Base-by-base conservation (phyloP, 2,888 invertebrate species). In the Charanyca ferruginea region DNA sequence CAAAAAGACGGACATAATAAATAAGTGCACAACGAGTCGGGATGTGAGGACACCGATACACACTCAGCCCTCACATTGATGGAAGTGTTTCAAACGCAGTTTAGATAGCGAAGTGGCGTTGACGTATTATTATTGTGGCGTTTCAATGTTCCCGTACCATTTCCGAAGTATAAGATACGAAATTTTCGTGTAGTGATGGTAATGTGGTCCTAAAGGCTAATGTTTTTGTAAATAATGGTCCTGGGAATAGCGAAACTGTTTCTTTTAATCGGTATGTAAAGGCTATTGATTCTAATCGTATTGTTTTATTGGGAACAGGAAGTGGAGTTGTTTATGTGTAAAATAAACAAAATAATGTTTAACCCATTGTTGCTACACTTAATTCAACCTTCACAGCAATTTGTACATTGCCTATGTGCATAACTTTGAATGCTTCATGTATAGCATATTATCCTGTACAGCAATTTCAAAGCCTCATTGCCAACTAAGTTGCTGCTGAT, bases 61-160 rank as follows among this genome's bases (percentile, higher is more conserved):
- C 94, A 94, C 93, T 94, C 91, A 88, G 85, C 81, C 83, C 78
- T 57, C 87, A 91, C 94, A 94, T 94, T 95, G 95, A 95, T 95
- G 94, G 95, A 94, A 92, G 92, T 93, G 90, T 94, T 93, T 93
- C 94, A 94, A 93, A 93, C 90, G 89, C 91, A 93, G 90, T 95
- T 95, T 94, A 95, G 95, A 95, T 95, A 95, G 90, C 86, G 86
- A 68, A 74, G 77, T 92, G 95, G 91, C 94, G 90, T 90, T 94
- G 94, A 94, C 93, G 91, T 91, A 94, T 94, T 91, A 93, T 94
- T 93, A 93, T 93, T 88, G 90, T 89, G 52, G 83, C 79, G 82
- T 81, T 80, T 76, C 84, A 79, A 81, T 63, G 80, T 79, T 75
- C 71, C 38, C 58, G 67, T 41, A 65, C 72, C 69, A 77, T 83